Evolutionary conservation across 2,888 invertebrate genomes (phyloP).

Genomic region (Tetragonula carbonaria): DNA sequence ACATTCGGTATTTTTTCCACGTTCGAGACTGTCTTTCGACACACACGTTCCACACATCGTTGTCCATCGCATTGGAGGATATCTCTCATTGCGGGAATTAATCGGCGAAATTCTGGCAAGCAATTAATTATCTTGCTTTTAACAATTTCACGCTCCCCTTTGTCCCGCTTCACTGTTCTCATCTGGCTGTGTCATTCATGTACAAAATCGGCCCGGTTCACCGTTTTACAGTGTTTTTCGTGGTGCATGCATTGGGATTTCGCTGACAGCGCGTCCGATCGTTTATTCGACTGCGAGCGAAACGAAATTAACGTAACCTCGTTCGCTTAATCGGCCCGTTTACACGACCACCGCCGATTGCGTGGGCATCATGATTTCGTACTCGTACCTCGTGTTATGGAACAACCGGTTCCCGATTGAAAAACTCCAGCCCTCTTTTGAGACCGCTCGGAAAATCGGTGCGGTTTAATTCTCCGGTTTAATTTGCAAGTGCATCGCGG

Average conservation of each 20-base stretch:
- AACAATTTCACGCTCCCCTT: constrained; percentile 9
- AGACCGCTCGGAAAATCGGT: background rate
- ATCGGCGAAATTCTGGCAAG: constrained; percentile 19
- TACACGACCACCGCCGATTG: constrained; percentile 18
- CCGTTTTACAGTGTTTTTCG: constrained; percentile 45
- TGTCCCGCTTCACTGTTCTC: background rate
- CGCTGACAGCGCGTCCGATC: constrained; percentile 51
- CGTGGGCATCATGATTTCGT: constrained; percentile 8
- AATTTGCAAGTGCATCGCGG: background rate
- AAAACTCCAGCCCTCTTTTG: background rate
- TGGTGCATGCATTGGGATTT: constrained; percentile 35
- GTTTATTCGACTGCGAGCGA: constrained; percentile 60
- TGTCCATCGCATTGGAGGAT: background rate
- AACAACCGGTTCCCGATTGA: background rate
- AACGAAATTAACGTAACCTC: constrained; percentile 66
- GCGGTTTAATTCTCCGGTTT: background rate
- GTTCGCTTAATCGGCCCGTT: constrained; percentile 56
- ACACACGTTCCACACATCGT: background rate
- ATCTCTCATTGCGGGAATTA: constrained; percentile 30
- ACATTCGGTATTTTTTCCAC: no score
- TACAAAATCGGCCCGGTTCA: constrained; percentile 19
- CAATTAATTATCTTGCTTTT: constrained; percentile 36
- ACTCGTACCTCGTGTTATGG: background rate
- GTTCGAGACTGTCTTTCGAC: no score
- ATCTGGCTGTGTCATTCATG: background rate